Evolutionary conservation across 1,140 invertebrate species (phyloP), one percentile per base, ranked within the genome.

Genomic region (Rhysida immarginata): DNA sequence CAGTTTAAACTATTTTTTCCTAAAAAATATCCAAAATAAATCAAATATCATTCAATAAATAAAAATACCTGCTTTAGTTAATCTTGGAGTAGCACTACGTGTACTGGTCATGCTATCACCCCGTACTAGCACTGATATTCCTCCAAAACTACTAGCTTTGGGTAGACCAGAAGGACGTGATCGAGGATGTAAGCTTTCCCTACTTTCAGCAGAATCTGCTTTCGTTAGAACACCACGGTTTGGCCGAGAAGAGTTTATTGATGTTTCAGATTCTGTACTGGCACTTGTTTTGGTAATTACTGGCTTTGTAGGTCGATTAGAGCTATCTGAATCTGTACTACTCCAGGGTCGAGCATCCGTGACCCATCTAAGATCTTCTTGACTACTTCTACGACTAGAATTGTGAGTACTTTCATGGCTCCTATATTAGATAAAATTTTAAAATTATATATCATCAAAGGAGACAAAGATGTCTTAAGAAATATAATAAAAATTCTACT

Each of bases 291-390:
- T 56, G 5, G 46, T 56, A n/a, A 56, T 56, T 2, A 56, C 26
- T 23, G 25, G 46, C 35, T 51, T 56, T 2, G 55, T 44, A 3
- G 58, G 63, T 21, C 59, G 57, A 54, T 58, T 57, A 24, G 63
- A 63, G 26, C 57, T 59, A 29, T 69, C 66, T 53, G 71, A 71
- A 51, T 75, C 72, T 35, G 71, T 71, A 58, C 70, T 73, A 56
- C 67, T 71, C 71, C 72, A 74, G 5, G 66, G 68, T 25, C 67
- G 62, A 21, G 58, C 49, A 14, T 67, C 66, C 26, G 58, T 56
- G 48, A 57, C 60, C 67, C 68, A 70, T 14, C 65, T 58, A 3
- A 70, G 48, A 58, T 71, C 70, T 60, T 71, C 70, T 52, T 70
- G 69, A 53, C 68, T 70, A 58, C 66, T 68, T 14, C 66, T 55